These are phyloP conservation scores for Syngnathus rostellatus DNA, from an alignment of 2,797 vertebrate species.

Conservation along the genomic window DNA sequence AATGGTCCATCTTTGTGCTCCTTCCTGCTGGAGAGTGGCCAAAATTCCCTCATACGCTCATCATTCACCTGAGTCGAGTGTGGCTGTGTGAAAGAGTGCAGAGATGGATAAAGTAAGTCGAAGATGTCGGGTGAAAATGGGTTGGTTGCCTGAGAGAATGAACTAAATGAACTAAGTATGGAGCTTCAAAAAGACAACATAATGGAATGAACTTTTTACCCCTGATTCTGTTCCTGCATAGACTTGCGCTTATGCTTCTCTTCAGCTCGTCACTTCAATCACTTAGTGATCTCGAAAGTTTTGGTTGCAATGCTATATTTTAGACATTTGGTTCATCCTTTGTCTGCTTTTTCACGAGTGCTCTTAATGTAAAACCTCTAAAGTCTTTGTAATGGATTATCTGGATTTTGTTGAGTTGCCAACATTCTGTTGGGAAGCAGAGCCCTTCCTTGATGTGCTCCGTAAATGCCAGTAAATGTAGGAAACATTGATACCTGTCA, in stretches of 20 bases:
- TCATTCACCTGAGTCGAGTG: slow-evolving; percentile 22
- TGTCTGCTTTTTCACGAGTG: slow-evolving; percentile 12
- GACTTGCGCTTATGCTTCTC: background rate
- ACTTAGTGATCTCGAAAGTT: slow-evolving; percentile 13
- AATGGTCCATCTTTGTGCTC: background rate
- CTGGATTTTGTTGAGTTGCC: slow-evolving; percentile 3
- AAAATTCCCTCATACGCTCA: slow-evolving; percentile 35
- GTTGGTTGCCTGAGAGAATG: background rate
- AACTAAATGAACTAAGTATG: slow-evolving; percentile 10
- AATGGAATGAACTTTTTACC: background rate
- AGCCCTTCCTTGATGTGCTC: slow-evolving; percentile 5
- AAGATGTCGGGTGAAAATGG: slow-evolving; percentile 8
- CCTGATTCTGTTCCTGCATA: background rate
- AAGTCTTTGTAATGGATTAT: background rate
- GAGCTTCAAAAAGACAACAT: background rate
- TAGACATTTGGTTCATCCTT: slow-evolving; percentile 15
- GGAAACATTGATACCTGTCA: slow-evolving; percentile 16
- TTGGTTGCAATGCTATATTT: slow-evolving; percentile 24
- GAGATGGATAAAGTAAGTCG: slow-evolving; percentile 17
- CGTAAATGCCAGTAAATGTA: slow-evolving; percentile 20
- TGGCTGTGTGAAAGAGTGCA: slow-evolving; percentile 19
- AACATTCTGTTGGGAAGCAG: slow-evolving; percentile 8
- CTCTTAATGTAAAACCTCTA: slow-evolving; percentile 16
- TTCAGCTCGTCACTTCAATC: slow-evolving; percentile 32
- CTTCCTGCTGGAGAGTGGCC: slow-evolving; percentile 5